Percentiles rank a stretch among this genome's conserved stretches.
These are phyloP conservation scores for Sycobia sp. DNA, from an alignment of 1,140 invertebrate species.

Conservation along the genomic window DNA sequence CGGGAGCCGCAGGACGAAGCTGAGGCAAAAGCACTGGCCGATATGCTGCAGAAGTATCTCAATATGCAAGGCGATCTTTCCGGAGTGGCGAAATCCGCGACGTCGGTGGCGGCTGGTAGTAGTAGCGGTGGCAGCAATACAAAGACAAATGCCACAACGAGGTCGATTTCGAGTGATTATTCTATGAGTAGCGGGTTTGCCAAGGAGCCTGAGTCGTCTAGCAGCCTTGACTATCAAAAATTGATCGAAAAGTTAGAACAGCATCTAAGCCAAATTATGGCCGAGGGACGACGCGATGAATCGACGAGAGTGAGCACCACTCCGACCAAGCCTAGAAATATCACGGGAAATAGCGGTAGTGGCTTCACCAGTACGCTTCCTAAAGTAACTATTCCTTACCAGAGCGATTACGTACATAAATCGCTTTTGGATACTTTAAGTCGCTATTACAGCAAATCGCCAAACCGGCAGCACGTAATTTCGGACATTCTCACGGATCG, in stretches of 20 bases:
- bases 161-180: slow-evolving; percentile 6
- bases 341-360: slow-evolving; percentile 21
- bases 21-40: slow-evolving; percentile 65
- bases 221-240: slow-evolving; percentile 66
- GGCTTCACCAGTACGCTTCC: slow-evolving; percentile 35
- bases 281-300: slow-evolving; percentile 43
- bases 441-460: slow-evolving; percentile 70
- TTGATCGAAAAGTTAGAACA: slow-evolving; percentile 69
- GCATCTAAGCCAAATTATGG: slow-evolving; percentile 64
- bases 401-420: slow-evolving; percentile 67
- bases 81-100: neutral
- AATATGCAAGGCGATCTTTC: slow-evolving; percentile 59
- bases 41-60: slow-evolving; percentile 72
- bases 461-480: slow-evolving; percentile 71
- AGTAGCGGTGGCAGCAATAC: neutral
- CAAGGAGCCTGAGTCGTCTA: slow-evolving; percentile 36
- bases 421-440: slow-evolving; percentile 69
- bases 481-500: slow-evolving; percentile 73
- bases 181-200: slow-evolving; percentile 12
- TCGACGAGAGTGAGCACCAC: slow-evolving; percentile 1
- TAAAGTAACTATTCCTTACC: slow-evolving; percentile 45
- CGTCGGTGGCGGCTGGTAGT: neutral
- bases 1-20: slow-evolving; percentile 55
- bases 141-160: slow-evolving; percentile 3
- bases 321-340: neutral